Evolutionary conservation across 2,797 vertebrate genomes (phyloP), one percentile per base, ranked within the genome.

Genomic region (Malurus leucopterus): DNA sequence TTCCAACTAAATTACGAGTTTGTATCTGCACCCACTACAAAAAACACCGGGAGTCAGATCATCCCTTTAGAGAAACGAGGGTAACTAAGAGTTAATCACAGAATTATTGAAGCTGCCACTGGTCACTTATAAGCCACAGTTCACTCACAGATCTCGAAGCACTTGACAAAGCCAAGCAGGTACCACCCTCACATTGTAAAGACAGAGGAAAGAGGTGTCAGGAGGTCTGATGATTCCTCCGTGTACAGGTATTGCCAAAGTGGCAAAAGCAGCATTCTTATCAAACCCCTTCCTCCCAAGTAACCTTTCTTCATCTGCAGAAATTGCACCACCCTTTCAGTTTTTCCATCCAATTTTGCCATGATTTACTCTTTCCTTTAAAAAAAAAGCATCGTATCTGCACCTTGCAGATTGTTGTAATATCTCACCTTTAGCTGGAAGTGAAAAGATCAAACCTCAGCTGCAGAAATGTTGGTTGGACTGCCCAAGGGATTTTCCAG

Each of bases 51-150:
- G 30, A 75, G 23, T 24, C 29, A 26, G 34, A 46, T n/a, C 17
- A 81, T 26, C 22, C 40, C 65, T 61, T 46, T 47, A 43, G 9
- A 79, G 30, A 38, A 84, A 76, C 20, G 43, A 64, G 34, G 12
- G 38, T 22, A 74, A 73, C 30, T 30, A 63, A 50, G 8, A 81
- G 27, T 10, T 30, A 81, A 69, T 23, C 36, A 30, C 7, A n/a
- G 26, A 14, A 30, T 26, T 40, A 62, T 0, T 55, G 8, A 53
- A 73, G 64, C 27, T 76, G 58, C 26, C 11, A n/a, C 1, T 0
- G 0, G 38, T 65, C 61, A 54, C 24, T 58, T 38, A 9, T 0
- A 3, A 54, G 29, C 21, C n/a, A 68, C 8, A 16, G 57, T 6
- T 75, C 29, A 29, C 43, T 14, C 55, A 51, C 1, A 1, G 26